Evolutionary conservation across 1,140 invertebrate genomes (phyloP).

Genomic region (Procambarus virginalis): DNA sequence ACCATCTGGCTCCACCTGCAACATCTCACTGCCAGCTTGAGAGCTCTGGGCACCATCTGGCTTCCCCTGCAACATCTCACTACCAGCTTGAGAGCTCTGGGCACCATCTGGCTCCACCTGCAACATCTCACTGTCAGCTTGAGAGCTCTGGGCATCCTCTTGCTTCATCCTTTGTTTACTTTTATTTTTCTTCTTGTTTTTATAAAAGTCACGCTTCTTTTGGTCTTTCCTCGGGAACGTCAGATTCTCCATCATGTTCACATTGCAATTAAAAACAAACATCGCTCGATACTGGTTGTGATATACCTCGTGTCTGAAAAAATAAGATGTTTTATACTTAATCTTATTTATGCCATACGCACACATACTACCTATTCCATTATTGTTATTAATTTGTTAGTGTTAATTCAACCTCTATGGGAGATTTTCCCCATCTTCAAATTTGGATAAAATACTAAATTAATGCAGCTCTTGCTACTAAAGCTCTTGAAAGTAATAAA

Average conservation of each 20-base stretch:
- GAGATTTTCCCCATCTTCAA: too few relatives aligned
- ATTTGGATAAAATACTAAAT: too few relatives aligned
- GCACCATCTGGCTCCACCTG: background rate
- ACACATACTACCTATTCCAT: too few relatives aligned
- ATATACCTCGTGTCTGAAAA: constrained; percentile 77
- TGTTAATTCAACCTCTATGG: too few relatives aligned
- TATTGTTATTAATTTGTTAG: too few relatives aligned
- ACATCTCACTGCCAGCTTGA: background rate
- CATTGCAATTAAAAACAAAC: constrained; percentile 80
- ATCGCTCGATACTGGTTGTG: constrained; percentile 80
- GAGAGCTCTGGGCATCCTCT: background rate
- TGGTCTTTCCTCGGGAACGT: constrained; percentile 72
- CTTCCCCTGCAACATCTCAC: background rate
- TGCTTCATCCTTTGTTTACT: constrained; percentile 16
- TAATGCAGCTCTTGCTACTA: too few relatives aligned
- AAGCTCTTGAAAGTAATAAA: too few relatives aligned
- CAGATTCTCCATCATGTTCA: constrained; percentile 75
- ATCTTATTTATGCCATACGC: too few relatives aligned
- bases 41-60: background rate
- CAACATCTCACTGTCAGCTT: background rate
- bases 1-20: background rate
- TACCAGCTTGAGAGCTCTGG: background rate
- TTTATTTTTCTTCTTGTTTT: constrained; percentile 69
- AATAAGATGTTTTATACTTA: background rate
- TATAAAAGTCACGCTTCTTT: constrained; percentile 70